Conservation (phyloP, 1,140 invertebrate species). For the Cotesia chilonis region DNA sequence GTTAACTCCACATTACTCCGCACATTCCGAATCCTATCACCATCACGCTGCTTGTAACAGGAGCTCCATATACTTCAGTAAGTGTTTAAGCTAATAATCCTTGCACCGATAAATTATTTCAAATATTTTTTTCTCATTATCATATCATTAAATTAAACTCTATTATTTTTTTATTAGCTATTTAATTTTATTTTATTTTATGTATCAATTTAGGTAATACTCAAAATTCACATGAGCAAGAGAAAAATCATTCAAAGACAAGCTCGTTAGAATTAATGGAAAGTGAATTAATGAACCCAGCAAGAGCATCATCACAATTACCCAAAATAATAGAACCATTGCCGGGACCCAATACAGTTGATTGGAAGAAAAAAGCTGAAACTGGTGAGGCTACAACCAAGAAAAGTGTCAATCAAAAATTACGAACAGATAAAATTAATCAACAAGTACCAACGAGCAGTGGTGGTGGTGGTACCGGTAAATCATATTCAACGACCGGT, state of each 20-base stretch:
- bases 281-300: slow-evolving; percentile 32
- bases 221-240: neutral
- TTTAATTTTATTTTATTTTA: neutral
- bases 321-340: slow-evolving; percentile 60
- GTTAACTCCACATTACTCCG: slow-evolving; percentile 63
- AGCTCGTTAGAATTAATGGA: slow-evolving; percentile 1
- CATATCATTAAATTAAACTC: neutral
- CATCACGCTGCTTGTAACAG: slow-evolving; percentile 62
- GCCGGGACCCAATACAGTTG: slow-evolving; percentile 54
- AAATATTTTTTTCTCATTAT: neutral
- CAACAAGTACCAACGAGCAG: slow-evolving; percentile 29
- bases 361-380: slow-evolving; percentile 52
- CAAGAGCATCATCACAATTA: slow-evolving; percentile 43
- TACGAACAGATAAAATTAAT: slow-evolving; percentile 23
- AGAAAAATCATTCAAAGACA: slow-evolving; percentile 14
- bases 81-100: slow-evolving; percentile 48
- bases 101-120: neutral
- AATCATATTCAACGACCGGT: slow-evolving; percentile 7
- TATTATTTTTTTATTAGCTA: neutral
- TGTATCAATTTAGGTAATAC: neutral
- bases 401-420: slow-evolving; percentile 31
- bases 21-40: slow-evolving; percentile 64
- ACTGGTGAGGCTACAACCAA: neutral
- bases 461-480: too few relatives aligned
- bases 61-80: slow-evolving; percentile 63